phyloP scores from a whole-genome alignment of 2,888 invertebrate genomes.

The Herminia tarsipennalis region DNA sequence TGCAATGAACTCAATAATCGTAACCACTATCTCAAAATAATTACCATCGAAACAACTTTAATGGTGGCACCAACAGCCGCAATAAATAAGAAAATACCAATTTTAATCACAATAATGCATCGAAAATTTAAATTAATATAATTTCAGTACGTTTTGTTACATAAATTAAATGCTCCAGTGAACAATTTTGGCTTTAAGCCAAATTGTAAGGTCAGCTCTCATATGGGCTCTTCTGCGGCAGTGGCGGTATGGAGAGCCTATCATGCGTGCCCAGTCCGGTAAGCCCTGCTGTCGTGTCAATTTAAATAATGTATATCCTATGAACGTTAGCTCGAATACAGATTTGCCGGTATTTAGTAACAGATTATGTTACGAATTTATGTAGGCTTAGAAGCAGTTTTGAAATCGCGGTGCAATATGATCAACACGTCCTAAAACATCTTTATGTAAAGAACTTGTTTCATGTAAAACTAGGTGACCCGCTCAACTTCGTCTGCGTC shows the following conservation, averaged over 20 bases:
- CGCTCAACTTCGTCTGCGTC: too few relatives aligned
- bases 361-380: too few relatives aligned
- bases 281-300: slow-evolving; percentile 3
- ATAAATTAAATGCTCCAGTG: slow-evolving; percentile 58
- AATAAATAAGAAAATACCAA: slow-evolving; percentile 33
- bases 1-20: too few relatives aligned
- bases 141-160: slow-evolving; percentile 57
- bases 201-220: slow-evolving; percentile 31
- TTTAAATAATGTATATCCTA: slow-evolving; percentile 4
- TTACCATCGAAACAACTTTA: too few relatives aligned
- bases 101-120: slow-evolving; percentile 44
- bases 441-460: too few relatives aligned
- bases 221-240: slow-evolving; percentile 20
- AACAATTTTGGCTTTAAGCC: slow-evolving; percentile 54
- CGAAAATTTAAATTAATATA: slow-evolving; percentile 50
- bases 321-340: too few relatives aligned
- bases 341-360: too few relatives aligned
- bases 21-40: too few relatives aligned
- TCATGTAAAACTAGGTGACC: too few relatives aligned
- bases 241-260: slow-evolving; percentile 8
- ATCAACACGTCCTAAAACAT: too few relatives aligned
- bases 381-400: too few relatives aligned
- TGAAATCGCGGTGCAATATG: too few relatives aligned
- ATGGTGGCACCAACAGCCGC: background rate
- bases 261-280: slow-evolving; percentile 3